Percentiles rank a stretch among this genome's conserved stretches.
Conservation (phyloP, 2,113 vertebrate species). For the Peromyscus californicus region DNA sequence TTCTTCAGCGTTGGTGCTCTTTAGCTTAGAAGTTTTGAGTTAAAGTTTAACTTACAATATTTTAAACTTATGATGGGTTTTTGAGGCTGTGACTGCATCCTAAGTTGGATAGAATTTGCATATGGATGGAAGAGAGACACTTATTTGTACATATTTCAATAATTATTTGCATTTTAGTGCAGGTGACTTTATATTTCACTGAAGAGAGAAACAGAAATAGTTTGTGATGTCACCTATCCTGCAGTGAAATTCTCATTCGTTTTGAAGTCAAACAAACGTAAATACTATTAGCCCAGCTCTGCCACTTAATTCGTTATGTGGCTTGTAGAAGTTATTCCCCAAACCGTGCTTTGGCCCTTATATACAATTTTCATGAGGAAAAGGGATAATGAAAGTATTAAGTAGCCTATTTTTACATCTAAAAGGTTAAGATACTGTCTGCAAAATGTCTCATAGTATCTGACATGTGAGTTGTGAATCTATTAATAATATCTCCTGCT, state of each 20-base stretch:
- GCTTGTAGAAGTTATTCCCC: background rate
- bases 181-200: background rate
- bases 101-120: background rate
- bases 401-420: background rate
- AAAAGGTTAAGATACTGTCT: background rate
- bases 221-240: background rate
- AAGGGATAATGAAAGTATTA: background rate
- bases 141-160: background rate
- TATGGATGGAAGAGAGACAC: background rate
- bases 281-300: background rate
- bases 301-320: background rate
- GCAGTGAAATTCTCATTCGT: background rate
- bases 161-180: background rate
- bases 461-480: background rate
- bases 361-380: background rate
- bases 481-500: background rate
- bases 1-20: background rate
- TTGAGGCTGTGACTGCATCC: no score
- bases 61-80: background rate
- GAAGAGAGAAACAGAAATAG: background rate
- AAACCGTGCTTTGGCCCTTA: background rate
- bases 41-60: background rate
- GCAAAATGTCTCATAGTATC: background rate
- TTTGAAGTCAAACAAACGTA: constrained; percentile 18
- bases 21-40: background rate